Base-by-base conservation (phyloP, 1,140 invertebrate genomes). In the Araneus ventricosus region DNA sequence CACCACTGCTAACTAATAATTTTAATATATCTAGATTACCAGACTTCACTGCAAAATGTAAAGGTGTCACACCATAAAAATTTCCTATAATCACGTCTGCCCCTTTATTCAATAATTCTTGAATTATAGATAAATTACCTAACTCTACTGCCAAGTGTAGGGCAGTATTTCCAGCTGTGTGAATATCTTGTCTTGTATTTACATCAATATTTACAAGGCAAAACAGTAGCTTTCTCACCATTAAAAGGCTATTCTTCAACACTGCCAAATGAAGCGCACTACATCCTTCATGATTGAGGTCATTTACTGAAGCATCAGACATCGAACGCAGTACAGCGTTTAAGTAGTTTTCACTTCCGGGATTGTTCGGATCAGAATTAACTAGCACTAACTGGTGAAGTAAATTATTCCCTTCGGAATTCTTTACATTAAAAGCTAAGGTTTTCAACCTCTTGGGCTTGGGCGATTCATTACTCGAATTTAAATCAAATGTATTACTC, bases 11-110 rank as follows among this genome's bases (percentile, higher is more conserved):
- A 24, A 70, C n/a, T 17, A 75, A 17, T 24, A 24, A 75, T 75
- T 75, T 70, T 75, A 75, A 24, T 75, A 75, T n/a, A 4, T 75
- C 67, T 75, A 75, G n/a, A 17, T 75, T 34, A 70, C 67, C 67
- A 1, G 14, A 17, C 67, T n/a, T 24, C 8, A n/a, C 14, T 24
- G 67, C 67, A 24, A 75, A 70, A n/a, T 8, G 30, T n/a, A 75
- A n/a, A 75, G 67, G n/a, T 24, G 67, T 75, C 20, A 8, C n/a
- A 34, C n/a, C n/a, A 75, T 70, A 6, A n/a, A 17, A 24, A 75
- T 75, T n/a, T 75, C 8, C n/a, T 24, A n/a, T n/a, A 75, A 10
- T 75, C 1, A 75, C 14, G n/a, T 75, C n/a, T 8, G 17, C 67
- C 30, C 30, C 67, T 30, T 34, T 75, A 17, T 75, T n/a, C n/a